Base-by-base conservation (phyloP, 2,888 invertebrate genomes). In the Xanthorhoe designata region DNA sequence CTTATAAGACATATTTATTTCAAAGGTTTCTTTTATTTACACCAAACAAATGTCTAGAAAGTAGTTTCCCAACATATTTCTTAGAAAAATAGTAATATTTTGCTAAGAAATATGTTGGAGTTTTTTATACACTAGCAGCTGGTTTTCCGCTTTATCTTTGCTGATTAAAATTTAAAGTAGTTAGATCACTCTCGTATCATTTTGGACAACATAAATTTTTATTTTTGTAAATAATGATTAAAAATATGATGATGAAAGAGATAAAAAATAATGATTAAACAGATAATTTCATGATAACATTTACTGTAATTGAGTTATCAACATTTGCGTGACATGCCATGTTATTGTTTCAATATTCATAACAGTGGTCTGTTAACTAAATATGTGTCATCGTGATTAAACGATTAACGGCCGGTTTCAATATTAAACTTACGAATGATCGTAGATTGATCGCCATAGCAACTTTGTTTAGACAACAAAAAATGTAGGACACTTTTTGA, bases 261-360 rank as follows among this genome's bases (percentile, higher is more conserved):
- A n/a, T n/a, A n/a, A n/a, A n/a, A n/a, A n/a, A n/a, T n/a, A n/a
- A n/a, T 35, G 8, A 35, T 35, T 9, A 9, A 7, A 15, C 47
- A 47, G 19, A 51, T 49, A 18, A 38, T 58, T 17, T 29, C 63
- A 19, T 29, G 9, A 50, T 58, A 49, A 49, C 42, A 60, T 15
- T 50, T 55, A 64, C 42, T 50, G 15, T 47, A 51, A 56, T 17
- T 45, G 55, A 54, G 53, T 52, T 57, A 56, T 52, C 55, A 57
- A 57, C 53, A 47, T 54, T 60, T 24, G 29, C 42, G 52, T 57
- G 59, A 38, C 32, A 51, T 51, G 32, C 47, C 35, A 29, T 67
- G 63, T 61, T 68, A 58, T 64, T 55, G 51, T 64, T 58, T 66
- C 55, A 54, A 18, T 54, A 50, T 32, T 54, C 64, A 60, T 57